Evolutionary conservation across 1,140 invertebrate genomes (phyloP).

Genomic region (Saccostrea echinata): DNA sequence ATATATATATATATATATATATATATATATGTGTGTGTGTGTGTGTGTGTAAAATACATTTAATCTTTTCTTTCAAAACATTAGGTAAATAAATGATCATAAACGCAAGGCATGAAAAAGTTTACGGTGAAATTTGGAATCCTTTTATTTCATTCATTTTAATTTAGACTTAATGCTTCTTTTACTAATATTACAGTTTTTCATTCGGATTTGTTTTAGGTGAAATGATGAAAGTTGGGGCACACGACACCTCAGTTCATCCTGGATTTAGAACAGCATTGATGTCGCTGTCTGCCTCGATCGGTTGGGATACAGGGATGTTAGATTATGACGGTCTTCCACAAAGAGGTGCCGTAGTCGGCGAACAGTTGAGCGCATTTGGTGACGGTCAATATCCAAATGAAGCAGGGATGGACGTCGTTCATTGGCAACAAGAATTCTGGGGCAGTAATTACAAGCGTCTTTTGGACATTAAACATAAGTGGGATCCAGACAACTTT

Average conservation of each 20-base stretch:
- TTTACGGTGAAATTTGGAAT: too few relatives aligned
- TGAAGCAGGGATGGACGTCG: conserved; percentile 47
- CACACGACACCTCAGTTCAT: conserved; percentile 45
- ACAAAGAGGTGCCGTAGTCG: background rate
- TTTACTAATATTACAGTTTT: background rate
- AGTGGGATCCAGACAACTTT: conserved; percentile 58
- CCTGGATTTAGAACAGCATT: conserved; percentile 44
- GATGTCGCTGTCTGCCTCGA: conserved; percentile 6
- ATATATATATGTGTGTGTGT: too few relatives aligned
- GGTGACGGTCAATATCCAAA: conserved; percentile 58
- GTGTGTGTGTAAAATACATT: too few relatives aligned
- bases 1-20: too few relatives aligned
- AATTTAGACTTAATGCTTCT: background rate
- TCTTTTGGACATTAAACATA: conserved; percentile 57
- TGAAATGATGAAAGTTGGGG: conserved; percentile 39
- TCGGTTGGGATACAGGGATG: background rate
- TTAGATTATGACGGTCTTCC: conserved; percentile 20
- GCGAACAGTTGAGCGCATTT: conserved; percentile 47
- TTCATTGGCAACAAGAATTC: conserved; percentile 56
- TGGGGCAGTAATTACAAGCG: conserved; percentile 62
- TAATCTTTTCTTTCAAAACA: too few relatives aligned
- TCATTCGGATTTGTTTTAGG: background rate
- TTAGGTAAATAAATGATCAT: too few relatives aligned
- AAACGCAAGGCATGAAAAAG: too few relatives aligned
- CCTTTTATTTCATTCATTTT: too few relatives aligned